Conservation (phyloP, 2,888 invertebrate species). For the Tetanocera ferruginea region DNA sequence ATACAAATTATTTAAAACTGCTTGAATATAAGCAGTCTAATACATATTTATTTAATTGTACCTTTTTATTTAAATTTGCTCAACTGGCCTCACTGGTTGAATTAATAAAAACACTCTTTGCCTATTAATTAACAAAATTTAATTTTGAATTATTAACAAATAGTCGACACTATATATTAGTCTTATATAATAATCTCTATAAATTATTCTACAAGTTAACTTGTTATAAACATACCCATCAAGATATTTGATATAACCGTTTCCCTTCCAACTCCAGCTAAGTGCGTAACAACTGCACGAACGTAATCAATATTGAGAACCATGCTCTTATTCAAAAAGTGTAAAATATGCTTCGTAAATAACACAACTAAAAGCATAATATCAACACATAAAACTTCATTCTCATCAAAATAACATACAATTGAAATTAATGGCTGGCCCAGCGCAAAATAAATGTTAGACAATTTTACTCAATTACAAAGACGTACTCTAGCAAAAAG, state of each 20-base stretch:
- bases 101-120: too few species aligned
- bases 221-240: too few species aligned
- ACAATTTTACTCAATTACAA: not conserved
- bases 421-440: conserved; percentile 15
- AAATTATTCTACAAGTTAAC: not conserved
- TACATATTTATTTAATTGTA: too few species aligned
- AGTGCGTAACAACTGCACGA: not conserved
- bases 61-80: too few species aligned
- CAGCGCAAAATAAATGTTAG: not conserved
- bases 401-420: not conserved
- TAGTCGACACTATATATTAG: too few species aligned
- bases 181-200: too few species aligned
- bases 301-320: not conserved
- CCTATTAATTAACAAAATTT: too few species aligned
- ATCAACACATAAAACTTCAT: conserved; percentile 10
- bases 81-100: too few species aligned
- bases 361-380: not conserved
- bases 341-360: not conserved
- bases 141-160: too few species aligned
- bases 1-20: too few species aligned
- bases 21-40: too few species aligned
- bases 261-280: not conserved
- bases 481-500: not conserved
- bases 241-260: not conserved
- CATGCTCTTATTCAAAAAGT: not conserved